Conservation (phyloP, 2,797 vertebrate species). For the Odontamblyopus lacepedii region DNA sequence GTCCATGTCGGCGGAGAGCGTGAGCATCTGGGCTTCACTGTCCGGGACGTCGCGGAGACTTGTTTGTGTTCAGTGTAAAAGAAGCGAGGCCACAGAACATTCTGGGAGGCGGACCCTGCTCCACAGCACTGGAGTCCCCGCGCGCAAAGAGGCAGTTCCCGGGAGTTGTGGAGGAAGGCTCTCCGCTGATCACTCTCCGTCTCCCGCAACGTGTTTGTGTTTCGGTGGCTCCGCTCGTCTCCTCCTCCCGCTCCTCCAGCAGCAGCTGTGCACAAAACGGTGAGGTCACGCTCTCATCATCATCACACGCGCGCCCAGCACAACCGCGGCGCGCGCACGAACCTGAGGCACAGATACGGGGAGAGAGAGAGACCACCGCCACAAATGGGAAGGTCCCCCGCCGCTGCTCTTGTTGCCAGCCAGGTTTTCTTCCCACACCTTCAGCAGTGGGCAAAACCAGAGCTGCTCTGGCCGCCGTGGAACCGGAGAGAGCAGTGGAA, state of each 20-base stretch:
- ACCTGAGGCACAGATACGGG: constrained; percentile 12
- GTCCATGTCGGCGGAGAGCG: constrained; percentile 87
- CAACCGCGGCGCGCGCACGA: constrained; percentile 57
- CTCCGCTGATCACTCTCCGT: constrained; percentile 27
- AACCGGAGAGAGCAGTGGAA: neutral
- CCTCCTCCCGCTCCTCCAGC: constrained; percentile 45
- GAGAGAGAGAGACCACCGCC: constrained; percentile 1
- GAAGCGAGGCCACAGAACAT: constrained; percentile 62
- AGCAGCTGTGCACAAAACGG: constrained; percentile 78
- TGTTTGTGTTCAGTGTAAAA: constrained; percentile 49
- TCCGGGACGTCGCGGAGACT: constrained; percentile 57
- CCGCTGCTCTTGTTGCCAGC: constrained; percentile 13
- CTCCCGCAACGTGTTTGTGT: constrained; percentile 34
- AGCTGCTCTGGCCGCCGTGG: constrained; percentile 1
- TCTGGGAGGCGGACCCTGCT: constrained; percentile 54
- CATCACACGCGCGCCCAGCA: constrained; percentile 62
- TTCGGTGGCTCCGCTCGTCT: constrained; percentile 12
- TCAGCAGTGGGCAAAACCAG: neutral
- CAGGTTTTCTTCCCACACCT: constrained; percentile 23
- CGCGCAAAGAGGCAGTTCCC: constrained; percentile 16
- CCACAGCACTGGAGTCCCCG: constrained; percentile 38
- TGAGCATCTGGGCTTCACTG: constrained; percentile 72
- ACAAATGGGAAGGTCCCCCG: constrained; percentile 14
- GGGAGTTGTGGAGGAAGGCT: constrained; percentile 35
- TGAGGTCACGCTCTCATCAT: constrained; percentile 79